These are phyloP conservation scores for Hyles vespertilio DNA, from an alignment of 1,140 invertebrate species.

Conservation along the genomic window DNA sequence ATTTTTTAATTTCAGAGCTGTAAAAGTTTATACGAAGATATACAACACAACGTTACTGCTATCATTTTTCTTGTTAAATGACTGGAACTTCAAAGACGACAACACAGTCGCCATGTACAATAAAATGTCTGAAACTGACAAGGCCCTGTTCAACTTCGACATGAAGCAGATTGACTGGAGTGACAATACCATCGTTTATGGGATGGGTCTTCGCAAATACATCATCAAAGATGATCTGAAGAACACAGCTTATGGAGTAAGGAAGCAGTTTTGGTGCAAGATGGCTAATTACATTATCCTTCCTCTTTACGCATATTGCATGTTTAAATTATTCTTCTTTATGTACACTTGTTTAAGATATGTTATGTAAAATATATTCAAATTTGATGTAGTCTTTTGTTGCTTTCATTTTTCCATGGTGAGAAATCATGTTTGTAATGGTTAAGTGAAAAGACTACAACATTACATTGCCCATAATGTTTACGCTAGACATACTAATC, in stretches of 20 bases:
- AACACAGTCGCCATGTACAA: conserved; percentile 13
- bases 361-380: too few species aligned
- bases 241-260: conserved; percentile 16
- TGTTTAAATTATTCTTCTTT: too few species aligned
- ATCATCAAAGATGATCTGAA: conserved; percentile 29
- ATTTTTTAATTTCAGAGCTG: conserved; percentile 20
- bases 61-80: conserved; percentile 17
- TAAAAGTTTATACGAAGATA: conserved; percentile 21
- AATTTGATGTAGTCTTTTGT: too few species aligned
- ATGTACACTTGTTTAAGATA: too few species aligned
- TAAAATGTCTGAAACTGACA: conserved; percentile 17
- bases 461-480: too few species aligned
- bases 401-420: too few species aligned
- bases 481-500: too few species aligned
- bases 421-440: too few species aligned
- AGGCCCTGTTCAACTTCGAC: conserved; percentile 25
- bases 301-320: neutral
- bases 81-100: conserved; percentile 21
- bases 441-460: too few species aligned
- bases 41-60: conserved; percentile 12
- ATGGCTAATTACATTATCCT: conserved; percentile 1
- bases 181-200: conserved; percentile 16
- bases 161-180: conserved; percentile 11
- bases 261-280: conserved; percentile 16
- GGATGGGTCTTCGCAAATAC: conserved; percentile 24